A percentile compares a stretch with the other conserved stretches of the same genome.
Conservation (phyloP, 2,888 invertebrate genomes). For the Ptychoptera contaminata region DNA sequence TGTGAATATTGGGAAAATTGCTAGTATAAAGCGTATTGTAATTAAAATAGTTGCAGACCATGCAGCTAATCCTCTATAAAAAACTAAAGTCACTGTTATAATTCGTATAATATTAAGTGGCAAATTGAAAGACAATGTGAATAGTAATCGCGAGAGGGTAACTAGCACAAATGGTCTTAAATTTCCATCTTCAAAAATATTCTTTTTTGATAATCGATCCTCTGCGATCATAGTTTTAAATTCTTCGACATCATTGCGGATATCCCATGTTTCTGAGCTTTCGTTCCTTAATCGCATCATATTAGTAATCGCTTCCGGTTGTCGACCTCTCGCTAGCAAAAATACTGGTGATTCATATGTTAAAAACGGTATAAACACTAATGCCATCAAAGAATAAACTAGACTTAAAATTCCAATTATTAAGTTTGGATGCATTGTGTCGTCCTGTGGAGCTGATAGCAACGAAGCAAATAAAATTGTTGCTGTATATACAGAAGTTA, state of each 20-base stretch:
- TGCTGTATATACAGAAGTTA: not conserved
- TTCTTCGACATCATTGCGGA: constrained; percentile 6
- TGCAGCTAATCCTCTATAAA: too few relatives aligned
- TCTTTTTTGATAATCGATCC: constrained; percentile 1
- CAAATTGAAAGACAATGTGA: constrained; percentile 1
- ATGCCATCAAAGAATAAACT: constrained; percentile 3
- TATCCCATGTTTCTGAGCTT: constrained; percentile 5
- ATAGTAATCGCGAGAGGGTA: not conserved
- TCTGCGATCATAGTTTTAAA: constrained; percentile 7
- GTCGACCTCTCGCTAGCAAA: constrained; percentile 1
- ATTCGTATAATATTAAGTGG: not conserved
- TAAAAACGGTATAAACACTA: constrained; percentile 3
- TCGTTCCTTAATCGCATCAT: constrained; percentile 7
- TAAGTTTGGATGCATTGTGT: not conserved
- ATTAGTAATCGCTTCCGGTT: constrained; percentile 6
- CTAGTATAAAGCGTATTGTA: constrained; percentile 2
- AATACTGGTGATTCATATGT: constrained; percentile 8
- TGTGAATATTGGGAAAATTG: not conserved
- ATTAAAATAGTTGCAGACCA: too few relatives aligned
- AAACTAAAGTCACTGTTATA: not conserved
- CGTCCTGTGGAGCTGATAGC: not conserved
- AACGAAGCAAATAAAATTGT: not conserved
- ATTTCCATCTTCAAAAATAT: constrained; percentile 4
- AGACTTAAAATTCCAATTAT: constrained; percentile 5
- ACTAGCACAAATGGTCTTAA: constrained; percentile 5